phyloP scores from a whole-genome alignment of 2,797 vertebrate species.

The Zalophus californianus region DNA sequence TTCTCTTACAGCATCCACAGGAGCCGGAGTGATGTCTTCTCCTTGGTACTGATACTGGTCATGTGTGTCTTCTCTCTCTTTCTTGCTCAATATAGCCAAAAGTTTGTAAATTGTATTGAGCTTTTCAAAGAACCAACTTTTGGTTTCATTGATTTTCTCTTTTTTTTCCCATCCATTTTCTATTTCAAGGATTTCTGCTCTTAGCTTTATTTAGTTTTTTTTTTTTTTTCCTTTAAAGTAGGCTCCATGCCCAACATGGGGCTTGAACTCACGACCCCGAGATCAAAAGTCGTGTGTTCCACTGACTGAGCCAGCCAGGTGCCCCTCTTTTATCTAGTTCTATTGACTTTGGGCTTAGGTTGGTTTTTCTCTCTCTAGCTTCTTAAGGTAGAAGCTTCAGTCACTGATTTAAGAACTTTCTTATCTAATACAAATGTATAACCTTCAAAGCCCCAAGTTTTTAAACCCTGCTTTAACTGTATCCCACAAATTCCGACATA shows the following conservation, averaged over 20 bases:
- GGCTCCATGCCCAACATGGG: neutral
- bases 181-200: neutral
- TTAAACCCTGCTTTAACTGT: neutral
- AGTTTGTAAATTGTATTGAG: neutral
- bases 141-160: neutral
- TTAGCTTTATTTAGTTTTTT: neutral
- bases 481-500: neutral
- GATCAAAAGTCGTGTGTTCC: neutral
- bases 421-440: neutral
- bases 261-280: neutral
- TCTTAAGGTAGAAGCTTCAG: neutral
- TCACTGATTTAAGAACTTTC: neutral
- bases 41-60: neutral
- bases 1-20: too few relatives aligned
- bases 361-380: neutral
- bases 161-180: neutral
- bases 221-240: neutral
- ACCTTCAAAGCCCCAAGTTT: neutral
- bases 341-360: neutral
- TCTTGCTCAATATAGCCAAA: neutral
- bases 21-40: neutral
- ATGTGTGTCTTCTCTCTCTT: neutral
- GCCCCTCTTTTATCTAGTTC: neutral
- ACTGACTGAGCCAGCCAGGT: neutral
- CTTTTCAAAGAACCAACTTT: neutral